These are phyloP conservation scores for Sebastes steindachneri DNA, from an alignment of 2,797 vertebrate species.

Conservation along the genomic window DNA sequence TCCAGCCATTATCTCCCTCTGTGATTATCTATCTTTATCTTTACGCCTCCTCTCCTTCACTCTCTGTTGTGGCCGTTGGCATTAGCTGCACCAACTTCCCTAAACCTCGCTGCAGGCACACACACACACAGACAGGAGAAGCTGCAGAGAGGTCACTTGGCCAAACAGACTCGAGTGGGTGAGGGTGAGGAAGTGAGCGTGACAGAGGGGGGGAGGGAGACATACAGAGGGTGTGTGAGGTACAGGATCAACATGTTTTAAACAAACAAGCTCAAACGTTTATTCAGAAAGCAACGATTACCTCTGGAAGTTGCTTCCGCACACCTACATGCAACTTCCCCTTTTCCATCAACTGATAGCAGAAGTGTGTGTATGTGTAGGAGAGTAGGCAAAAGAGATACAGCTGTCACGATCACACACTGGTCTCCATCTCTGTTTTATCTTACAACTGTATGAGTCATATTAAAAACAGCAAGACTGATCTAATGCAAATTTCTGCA, in stretches of 20 bases:
- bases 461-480: conserved; percentile 29
- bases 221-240: conserved; percentile 7
- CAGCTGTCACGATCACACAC: neutral
- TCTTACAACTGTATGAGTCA: conserved; percentile 16
- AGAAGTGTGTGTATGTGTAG: conserved; percentile 19
- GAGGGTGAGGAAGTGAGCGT: conserved; percentile 39
- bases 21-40: conserved; percentile 55
- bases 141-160: neutral
- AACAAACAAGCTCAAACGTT: conserved; percentile 64
- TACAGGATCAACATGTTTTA: conserved; percentile 32
- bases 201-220: neutral
- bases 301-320: conserved; percentile 38
- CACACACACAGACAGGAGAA: conserved; percentile 31
- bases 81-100: conserved; percentile 68
- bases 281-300: conserved; percentile 57
- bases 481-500: conserved; percentile 49
- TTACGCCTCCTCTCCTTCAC: conserved; percentile 14
- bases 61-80: conserved; percentile 63
- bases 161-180: conserved; percentile 8
- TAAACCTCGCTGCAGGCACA: conserved; percentile 52
- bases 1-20: neutral
- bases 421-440: conserved; percentile 14
- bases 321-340: conserved; percentile 63
- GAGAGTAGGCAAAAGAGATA: conserved; percentile 1
- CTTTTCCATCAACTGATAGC: conserved; percentile 77